These are phyloP conservation scores for Oreohelix idahoensis DNA, from an alignment of 1,140 invertebrate genomes.

Conservation along the genomic window DNA sequence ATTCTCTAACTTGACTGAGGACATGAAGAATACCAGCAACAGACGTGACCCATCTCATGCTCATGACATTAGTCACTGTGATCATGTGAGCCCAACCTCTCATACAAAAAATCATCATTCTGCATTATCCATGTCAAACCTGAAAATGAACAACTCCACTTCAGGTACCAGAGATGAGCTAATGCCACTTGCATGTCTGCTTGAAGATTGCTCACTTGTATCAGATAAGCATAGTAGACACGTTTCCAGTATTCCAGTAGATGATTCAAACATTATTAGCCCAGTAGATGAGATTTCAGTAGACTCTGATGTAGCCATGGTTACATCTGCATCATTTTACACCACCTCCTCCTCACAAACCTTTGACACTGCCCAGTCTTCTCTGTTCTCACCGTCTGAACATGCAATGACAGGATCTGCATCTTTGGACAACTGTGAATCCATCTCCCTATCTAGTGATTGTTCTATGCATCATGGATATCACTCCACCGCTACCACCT, in stretches of 20 bases:
- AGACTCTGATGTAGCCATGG: not conserved
- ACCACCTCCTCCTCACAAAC: not conserved
- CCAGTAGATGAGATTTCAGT: not conserved
- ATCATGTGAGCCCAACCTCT: too few relatives aligned
- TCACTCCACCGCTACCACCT: not conserved
- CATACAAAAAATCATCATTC: too few relatives aligned
- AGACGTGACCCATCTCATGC: not conserved
- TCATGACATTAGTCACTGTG: too few relatives aligned
- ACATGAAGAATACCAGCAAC: too few relatives aligned
- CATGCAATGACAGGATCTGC: not conserved
- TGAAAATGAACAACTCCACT: not conserved
- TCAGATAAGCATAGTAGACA: not conserved
- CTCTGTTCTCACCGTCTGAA: conserved; percentile 2
- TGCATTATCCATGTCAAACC: not conserved
- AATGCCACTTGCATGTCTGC: too few relatives aligned
- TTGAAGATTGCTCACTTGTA: not conserved
- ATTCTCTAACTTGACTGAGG: too few relatives aligned
- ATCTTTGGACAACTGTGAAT: conserved; percentile 3
- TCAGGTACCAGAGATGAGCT: not conserved
- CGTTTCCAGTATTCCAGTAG: not conserved
- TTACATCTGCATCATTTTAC: not conserved
- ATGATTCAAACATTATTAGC: not conserved
- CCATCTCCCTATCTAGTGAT: not conserved
- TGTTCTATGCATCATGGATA: not conserved
- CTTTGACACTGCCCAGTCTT: conserved; percentile 1